A percentile compares a stretch with the other conserved stretches of the same genome.
phyloP scores from a whole-genome alignment of 2,888 invertebrate species.

The Tetragonula carbonaria region DNA sequence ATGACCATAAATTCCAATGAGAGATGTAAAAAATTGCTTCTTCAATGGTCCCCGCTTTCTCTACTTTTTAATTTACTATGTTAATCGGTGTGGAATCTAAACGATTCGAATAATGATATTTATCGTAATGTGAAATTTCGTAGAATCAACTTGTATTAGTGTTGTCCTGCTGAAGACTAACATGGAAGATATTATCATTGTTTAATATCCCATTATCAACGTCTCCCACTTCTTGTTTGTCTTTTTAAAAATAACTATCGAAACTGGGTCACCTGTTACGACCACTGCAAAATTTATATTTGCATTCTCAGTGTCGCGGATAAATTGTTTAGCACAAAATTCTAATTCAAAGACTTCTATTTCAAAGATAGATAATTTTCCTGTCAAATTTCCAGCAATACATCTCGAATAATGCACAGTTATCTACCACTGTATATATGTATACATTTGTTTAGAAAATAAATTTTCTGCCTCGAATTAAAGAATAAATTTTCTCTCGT shows the following conservation, averaged over 20 bases:
- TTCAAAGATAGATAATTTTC: background rate
- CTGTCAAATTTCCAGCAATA: background rate
- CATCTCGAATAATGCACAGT: too few species aligned
- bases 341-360: background rate
- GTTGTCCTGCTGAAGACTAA: background rate
- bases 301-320: conserved; percentile 1
- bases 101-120: too few species aligned
- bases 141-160: background rate
- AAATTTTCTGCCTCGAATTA: too few species aligned
- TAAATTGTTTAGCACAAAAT: background rate
- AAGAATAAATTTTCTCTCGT: too few species aligned
- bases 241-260: conserved; percentile 44
- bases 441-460: too few species aligned
- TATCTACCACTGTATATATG: too few species aligned
- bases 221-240: conserved; percentile 5
- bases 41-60: too few species aligned
- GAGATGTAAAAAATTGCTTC: too few species aligned
- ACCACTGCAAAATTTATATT: conserved; percentile 24
- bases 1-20: too few species aligned
- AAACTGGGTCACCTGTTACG: conserved; percentile 34
- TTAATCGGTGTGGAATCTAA: too few species aligned
- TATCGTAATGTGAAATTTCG: too few species aligned
- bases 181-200: conserved; percentile 21
- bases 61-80: too few species aligned
- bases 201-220: conserved; percentile 28